A percentile compares a stretch with the other conserved stretches of the same genome.
Evolutionary conservation across 1,140 invertebrate species (phyloP).

Genomic region (Nautilus pompilius): DNA sequence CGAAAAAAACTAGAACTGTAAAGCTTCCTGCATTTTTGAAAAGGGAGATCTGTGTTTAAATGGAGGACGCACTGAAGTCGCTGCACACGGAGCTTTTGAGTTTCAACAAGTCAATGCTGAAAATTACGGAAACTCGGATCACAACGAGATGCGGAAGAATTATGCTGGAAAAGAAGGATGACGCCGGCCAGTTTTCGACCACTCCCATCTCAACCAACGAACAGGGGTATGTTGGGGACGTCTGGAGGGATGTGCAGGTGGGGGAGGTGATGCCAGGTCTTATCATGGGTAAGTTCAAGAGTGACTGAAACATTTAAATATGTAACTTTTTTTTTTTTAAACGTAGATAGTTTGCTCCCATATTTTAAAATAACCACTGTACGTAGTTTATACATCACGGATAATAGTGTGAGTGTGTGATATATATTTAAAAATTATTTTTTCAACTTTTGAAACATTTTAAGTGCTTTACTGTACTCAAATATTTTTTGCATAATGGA

Average conservation of each 20-base stretch:
- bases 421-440: not conserved
- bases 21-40: too few species aligned
- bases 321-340: too few species aligned
- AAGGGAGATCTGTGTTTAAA: too few species aligned
- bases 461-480: too few species aligned
- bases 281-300: conserved; percentile 34
- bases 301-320: too few species aligned
- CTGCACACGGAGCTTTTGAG: not conserved
- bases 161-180: conserved; percentile 28
- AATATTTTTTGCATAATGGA: too few species aligned
- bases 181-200: conserved; percentile 12
- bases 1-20: too few species aligned
- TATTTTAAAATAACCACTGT: not conserved
- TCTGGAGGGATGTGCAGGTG: conserved; percentile 35
- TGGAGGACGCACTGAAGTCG: not conserved
- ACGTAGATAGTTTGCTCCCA: too few species aligned
- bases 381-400: not conserved
- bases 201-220: conserved; percentile 8
- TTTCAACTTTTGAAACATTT: not conserved
- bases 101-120: conserved; percentile 22
- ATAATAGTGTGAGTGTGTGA: not conserved
- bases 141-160: conserved; percentile 21
- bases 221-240: conserved; percentile 30
- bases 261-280: conserved; percentile 36
- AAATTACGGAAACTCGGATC: conserved; percentile 28